phyloP scores from a whole-genome alignment of 2,888 invertebrate genomes.

The Xylocampa areola region DNA sequence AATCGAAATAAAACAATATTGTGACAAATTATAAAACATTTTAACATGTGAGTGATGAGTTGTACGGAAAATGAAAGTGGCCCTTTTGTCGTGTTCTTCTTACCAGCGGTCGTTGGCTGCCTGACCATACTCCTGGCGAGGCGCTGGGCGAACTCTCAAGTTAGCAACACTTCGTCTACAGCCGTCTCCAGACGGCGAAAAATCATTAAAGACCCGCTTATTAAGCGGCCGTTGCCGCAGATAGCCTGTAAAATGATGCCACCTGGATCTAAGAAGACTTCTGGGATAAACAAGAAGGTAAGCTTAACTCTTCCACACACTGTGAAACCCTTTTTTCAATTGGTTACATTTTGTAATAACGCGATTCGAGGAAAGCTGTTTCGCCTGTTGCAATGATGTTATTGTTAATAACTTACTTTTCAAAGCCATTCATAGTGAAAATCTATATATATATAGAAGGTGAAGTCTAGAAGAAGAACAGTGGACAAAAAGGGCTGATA shows the following conservation, averaged over 20 bases:
- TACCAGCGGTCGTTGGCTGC: conserved; percentile 88
- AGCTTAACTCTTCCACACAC: not conserved
- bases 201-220: conserved; percentile 86
- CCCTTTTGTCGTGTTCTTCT: conserved; percentile 89
- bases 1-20: conserved; percentile 75
- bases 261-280: conserved; percentile 79
- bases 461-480: too few species aligned
- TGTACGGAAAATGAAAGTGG: conserved; percentile 90
- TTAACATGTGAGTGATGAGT: conserved; percentile 90
- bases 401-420: too few species aligned
- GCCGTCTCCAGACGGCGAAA: conserved; percentile 87
- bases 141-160: conserved; percentile 87
- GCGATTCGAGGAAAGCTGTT: too few species aligned
- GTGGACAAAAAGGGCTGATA: too few species aligned
- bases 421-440: too few species aligned
- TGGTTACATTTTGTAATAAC: too few species aligned
- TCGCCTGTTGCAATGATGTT: too few species aligned
- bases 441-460: too few species aligned
- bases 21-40: conserved; percentile 76
- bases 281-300: conserved; percentile 82
- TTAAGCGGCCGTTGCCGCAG: conserved; percentile 83
- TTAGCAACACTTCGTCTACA: conserved; percentile 82
- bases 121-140: conserved; percentile 87
- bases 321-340: not conserved
- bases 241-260: conserved; percentile 85